Conservation (phyloP, 30 jellyfish, hydroid and myxozoan species). For the Aurelia aurita region DNA sequence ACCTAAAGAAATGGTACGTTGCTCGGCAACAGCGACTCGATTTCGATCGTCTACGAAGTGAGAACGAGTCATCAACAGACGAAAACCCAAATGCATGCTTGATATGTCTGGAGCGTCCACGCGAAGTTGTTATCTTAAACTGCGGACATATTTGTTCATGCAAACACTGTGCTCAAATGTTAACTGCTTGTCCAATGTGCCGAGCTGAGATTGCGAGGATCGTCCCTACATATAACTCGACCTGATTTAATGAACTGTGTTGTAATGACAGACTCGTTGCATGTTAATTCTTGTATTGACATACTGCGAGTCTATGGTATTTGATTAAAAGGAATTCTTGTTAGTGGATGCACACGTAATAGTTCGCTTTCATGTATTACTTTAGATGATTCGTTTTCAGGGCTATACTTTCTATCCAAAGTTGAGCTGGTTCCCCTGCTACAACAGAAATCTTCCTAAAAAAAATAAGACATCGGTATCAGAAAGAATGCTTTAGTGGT, state of each 20-base stretch:
- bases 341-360: no score
- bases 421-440: no score
- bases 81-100: constrained; percentile 70
- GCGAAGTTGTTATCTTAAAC: constrained; percentile 77
- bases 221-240: constrained; percentile 64
- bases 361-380: no score
- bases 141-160: constrained; percentile 93
- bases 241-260: background rate
- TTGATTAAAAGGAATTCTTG: no score
- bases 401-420: no score
- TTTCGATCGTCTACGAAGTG: constrained; percentile 31
- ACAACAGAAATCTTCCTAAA: no score
- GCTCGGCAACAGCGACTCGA: constrained; percentile 45
- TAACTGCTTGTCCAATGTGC: constrained; percentile 82
- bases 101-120: constrained; percentile 75
- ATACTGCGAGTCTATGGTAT: no score
- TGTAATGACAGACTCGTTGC: no score
- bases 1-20: constrained; percentile 42
- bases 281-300: no score
- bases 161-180: constrained; percentile 42
- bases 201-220: constrained; percentile 56
- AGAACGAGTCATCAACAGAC: background rate
- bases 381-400: no score
- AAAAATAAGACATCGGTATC: no score
- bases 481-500: no score